Conservation (phyloP, 2,888 invertebrate genomes). For the Acleris literana region DNA sequence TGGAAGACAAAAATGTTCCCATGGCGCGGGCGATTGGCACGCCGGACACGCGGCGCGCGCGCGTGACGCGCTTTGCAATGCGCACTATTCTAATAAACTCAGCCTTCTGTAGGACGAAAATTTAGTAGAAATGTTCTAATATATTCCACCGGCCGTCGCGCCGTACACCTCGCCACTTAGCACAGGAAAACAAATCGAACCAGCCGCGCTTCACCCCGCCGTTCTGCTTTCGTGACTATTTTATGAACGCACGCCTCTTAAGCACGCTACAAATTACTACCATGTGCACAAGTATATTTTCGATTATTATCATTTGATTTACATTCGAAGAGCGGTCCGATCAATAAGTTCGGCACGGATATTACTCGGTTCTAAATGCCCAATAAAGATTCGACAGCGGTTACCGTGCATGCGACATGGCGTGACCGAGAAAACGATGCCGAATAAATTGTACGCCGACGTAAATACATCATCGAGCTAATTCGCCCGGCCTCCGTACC, state of each 20-base stretch:
- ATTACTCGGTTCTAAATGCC: conserved; percentile 65
- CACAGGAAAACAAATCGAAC: conserved; percentile 54
- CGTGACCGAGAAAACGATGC: conserved; percentile 80
- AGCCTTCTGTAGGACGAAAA: conserved; percentile 84
- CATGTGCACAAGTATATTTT: conserved; percentile 59
- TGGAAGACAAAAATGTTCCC: conserved; percentile 84
- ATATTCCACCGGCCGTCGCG: conserved; percentile 80
- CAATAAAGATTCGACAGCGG: conserved; percentile 76
- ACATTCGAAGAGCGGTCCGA: conserved; percentile 53
- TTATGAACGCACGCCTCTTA: conserved; percentile 34
- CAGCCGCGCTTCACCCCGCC: conserved; percentile 10
- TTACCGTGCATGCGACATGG: conserved; percentile 78
- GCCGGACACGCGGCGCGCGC: conserved; percentile 71
- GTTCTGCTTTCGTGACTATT: conserved; percentile 34
- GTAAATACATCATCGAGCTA: conserved; percentile 78
- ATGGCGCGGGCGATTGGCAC: conserved; percentile 77
- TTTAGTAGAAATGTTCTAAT: conserved; percentile 83
- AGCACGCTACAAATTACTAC: conserved; percentile 46
- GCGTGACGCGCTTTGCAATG: conserved; percentile 78
- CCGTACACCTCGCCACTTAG: conserved; percentile 59
- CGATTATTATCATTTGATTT: conserved; percentile 62
- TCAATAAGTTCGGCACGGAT: conserved; percentile 63
- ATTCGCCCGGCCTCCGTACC: conserved; percentile 64
- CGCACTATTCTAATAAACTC: conserved; percentile 80
- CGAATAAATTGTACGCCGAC: conserved; percentile 70